Evolutionary conservation across 2,797 vertebrate genomes (phyloP), one percentile per base, ranked within the genome.

Genomic region (Harpagifer antarcticus): DNA sequence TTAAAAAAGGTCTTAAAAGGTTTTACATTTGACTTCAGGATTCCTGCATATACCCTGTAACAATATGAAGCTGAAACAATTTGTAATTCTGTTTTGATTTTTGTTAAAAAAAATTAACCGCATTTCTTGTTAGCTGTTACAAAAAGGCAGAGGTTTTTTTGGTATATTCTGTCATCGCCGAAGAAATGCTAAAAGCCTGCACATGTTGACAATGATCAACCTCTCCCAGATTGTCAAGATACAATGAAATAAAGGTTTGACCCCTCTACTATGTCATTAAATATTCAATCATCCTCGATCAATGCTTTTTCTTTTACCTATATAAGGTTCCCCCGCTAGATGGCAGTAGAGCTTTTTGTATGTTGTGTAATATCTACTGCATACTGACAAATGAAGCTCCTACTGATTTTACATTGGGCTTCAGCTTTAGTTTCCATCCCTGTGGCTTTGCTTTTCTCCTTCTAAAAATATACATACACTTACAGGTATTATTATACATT

Each of bases 311-410:
- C 11, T 27, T 27, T 27, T 27, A 27, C 27, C 27, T 27, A 27
- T 27, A 27, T 27, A 4, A 27, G 27, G 27, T 43, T 42, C 0
- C 9, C 61, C 80, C 92, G 85, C 82, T 77, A 88, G 92, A 80
- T 84, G 88, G 81, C 57, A 82, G 72, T 65, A 68, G 37, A 72
- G 50, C n/a, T 17, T 40, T 57, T 45, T 17, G 43, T 60, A 59
- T 63, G 20, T 45, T 9, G n/a, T 37, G 17, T 15, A 9, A 3
- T 19, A 49, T 16, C 10, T 47, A 12, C 37, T n/a, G 5, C 40
- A 33, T 0, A 8, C 13, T 14, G 23, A 40, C 12, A 6, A 13
- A 14, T 1, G 15, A 12, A 8, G 5, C 2, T 68, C 9, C 37
- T 68, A 14, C 27, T 74, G 23, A 16, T 19, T 11, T 20, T 49